phyloP scores from a whole-genome alignment of 2,888 invertebrate species.

The Boloria euphrosyne region DNA sequence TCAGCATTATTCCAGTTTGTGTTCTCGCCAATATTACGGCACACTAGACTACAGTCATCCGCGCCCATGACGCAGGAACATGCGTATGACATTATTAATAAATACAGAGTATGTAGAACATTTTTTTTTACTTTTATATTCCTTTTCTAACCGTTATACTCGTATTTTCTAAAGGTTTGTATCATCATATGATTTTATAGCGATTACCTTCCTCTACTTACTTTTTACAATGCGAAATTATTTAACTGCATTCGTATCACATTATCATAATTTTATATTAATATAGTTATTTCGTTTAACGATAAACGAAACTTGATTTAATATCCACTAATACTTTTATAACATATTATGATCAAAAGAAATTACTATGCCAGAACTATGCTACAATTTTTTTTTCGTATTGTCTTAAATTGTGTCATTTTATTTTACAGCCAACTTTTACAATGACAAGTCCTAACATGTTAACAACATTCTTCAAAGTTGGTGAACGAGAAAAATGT shows the following conservation, averaged over 20 bases:
- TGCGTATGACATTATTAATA: slow-evolving; percentile 52
- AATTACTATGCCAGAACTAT: no score
- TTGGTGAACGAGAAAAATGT: slow-evolving; percentile 51
- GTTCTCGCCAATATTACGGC: slow-evolving; percentile 49
- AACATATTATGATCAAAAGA: no score
- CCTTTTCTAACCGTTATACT: neutral
- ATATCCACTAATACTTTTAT: no score
- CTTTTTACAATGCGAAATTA: neutral
- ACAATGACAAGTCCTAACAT: slow-evolving; percentile 53
- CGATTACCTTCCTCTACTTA: no score
- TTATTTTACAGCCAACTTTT: slow-evolving; percentile 42
- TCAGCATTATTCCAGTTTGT: slow-evolving; percentile 49
- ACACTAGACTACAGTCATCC: slow-evolving; percentile 55
- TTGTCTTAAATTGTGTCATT: neutral
- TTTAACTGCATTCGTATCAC: neutral
- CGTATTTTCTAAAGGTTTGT: neutral
- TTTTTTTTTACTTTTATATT: neutral
- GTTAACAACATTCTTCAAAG: slow-evolving; percentile 53
- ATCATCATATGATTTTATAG: no score
- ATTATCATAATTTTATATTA: no score
- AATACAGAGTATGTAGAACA: slow-evolving; percentile 44
- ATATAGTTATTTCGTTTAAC: no score
- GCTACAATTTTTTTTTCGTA: no score
- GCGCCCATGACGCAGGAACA: slow-evolving; percentile 46
- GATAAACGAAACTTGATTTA: no score